Base-by-base conservation (phyloP, 2,113 vertebrate species). In the Lagopus leucura region DNA sequence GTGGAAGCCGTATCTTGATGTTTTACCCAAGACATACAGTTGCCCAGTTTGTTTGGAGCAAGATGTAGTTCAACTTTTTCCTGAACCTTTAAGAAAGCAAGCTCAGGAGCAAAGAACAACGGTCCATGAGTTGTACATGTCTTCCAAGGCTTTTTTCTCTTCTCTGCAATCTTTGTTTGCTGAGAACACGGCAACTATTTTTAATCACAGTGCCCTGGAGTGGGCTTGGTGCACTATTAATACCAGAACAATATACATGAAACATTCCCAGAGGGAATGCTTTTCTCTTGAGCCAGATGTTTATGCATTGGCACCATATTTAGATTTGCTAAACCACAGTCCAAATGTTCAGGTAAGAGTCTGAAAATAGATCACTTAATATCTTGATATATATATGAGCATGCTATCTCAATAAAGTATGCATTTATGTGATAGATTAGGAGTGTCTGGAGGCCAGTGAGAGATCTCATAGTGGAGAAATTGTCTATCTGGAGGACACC, bases 221-320 rank as follows among this genome's bases (percentile, higher is more conserved):
- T 99, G 99, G 99, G 99, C 99, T 18, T 99, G 99, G 99, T 99
- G 98, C 82, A 98, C 98, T 3, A 47, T 99, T 47, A 99, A 99
- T 95, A 99, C 99, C 12, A 98, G 99, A 77, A 98, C 99, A 0
- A 97, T 99, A 92, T 99, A 99, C 89, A 97, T 99, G 98, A 92
- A 97, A 54, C 97, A 91, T 5, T 77, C 94, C 3, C 96, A 86
- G n/a, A 98, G 70, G 92, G 32, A 76, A 6, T 98, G 97, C 85
- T 97, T 99, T 40, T 98, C 98, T 5, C 92, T 96, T n/a, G 97
- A 98, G 74, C 97, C 96, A 11, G 98, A 99, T 94, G 97, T 98
- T 47, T 99, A 98, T 10, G 99, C 98, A 0, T 82, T 99, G 22
- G 99, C 99, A 36, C 99, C 99, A 0, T 99, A 98, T 93, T 97